Evolutionary conservation across 1,140 invertebrate genomes (phyloP).

Genomic region (Heliconius eleuchia): DNA sequence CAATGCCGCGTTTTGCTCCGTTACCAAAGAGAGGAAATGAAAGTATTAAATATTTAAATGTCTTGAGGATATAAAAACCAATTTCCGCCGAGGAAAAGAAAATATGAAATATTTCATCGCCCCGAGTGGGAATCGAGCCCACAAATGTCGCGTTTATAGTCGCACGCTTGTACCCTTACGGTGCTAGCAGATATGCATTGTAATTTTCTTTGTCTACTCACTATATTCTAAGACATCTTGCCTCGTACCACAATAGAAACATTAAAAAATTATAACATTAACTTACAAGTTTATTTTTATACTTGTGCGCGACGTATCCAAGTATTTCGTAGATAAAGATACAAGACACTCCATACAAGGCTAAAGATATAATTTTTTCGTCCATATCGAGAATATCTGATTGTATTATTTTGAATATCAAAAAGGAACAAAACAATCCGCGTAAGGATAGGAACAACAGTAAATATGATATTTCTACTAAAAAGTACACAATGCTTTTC

Average conservation of each 20-base stretch:
- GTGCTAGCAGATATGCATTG: no score
- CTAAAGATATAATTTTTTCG: constrained; percentile 58
- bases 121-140: no score
- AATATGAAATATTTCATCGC: no score
- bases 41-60: no score
- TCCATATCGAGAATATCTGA: constrained; percentile 60
- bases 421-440: constrained; percentile 58
- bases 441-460: constrained; percentile 56
- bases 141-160: no score
- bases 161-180: no score
- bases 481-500: constrained; percentile 50
- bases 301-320: constrained; percentile 68
- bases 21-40: no score
- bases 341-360: constrained; percentile 62
- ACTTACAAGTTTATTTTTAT: constrained; percentile 68
- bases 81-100: no score
- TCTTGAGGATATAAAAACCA: no score
- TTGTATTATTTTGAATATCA: constrained; percentile 56
- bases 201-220: no score
- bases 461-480: constrained; percentile 61
- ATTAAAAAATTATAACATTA: background rate
- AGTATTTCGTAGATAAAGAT: constrained; percentile 63
- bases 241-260: background rate
- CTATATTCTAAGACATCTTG: no score
- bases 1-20: no score